Evolutionary conservation across 2,797 vertebrate genomes (phyloP).

Genomic region (Bovichtus variegatus): DNA sequence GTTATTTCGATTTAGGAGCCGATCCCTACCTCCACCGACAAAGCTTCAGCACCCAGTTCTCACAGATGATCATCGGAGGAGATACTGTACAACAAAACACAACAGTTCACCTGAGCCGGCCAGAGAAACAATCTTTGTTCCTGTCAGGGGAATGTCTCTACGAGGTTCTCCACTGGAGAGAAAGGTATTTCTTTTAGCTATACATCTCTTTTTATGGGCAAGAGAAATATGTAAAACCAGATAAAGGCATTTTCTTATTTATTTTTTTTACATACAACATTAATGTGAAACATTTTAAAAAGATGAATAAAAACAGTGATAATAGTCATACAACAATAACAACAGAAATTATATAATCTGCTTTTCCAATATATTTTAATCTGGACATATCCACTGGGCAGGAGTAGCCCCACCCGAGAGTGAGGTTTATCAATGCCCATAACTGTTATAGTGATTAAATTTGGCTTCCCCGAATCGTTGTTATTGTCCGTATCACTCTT

Average conservation of each 20-base stretch:
- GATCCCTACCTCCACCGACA: constrained; percentile 27
- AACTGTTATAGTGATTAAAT: not conserved
- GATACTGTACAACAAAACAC: constrained; percentile 15
- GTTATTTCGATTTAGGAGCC: constrained; percentile 69
- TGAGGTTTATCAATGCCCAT: not conserved
- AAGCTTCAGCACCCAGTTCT: constrained; percentile 25
- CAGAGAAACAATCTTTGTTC: not conserved
- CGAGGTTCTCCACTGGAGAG: not conserved
- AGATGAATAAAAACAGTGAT: not conserved
- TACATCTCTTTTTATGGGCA: not conserved
- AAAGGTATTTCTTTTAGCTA: not conserved
- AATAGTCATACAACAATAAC: not conserved
- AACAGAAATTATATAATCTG: not conserved
- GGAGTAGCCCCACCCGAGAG: not conserved
- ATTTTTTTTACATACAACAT: not conserved
- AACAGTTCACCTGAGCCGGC: not conserved
- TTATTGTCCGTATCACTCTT: not conserved
- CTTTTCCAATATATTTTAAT: not conserved
- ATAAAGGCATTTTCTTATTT: not conserved
- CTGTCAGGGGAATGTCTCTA: not conserved
- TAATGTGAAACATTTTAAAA: not conserved
- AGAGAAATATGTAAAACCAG: not conserved
- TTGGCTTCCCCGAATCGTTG: not conserved
- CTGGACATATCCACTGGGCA: not conserved
- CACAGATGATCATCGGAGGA: constrained; percentile 10